Evolutionary conservation across 2,113 vertebrate genomes (phyloP).

Genomic region (Cephalopterus ornatus): DNA sequence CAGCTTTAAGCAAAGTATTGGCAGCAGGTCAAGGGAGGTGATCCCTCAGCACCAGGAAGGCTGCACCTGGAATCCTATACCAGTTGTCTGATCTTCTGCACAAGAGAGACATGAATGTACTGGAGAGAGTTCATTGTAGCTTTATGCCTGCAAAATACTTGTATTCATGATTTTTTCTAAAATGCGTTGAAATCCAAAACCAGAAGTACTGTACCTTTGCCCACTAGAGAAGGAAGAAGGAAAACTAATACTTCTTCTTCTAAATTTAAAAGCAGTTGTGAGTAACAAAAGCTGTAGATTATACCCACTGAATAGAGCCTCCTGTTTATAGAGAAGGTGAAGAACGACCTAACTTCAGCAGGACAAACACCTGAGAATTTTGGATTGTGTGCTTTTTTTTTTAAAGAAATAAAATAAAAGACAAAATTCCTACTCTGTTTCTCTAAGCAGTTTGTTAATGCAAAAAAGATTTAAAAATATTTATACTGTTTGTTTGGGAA

Average conservation of each 20-base stretch:
- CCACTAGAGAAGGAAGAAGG: neutral
- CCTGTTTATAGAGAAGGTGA: neutral
- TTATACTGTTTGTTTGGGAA: neutral
- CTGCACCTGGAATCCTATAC: neutral
- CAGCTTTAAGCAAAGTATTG: neutral
- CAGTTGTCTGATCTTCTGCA: neutral
- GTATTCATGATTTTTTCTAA: neutral
- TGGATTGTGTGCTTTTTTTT: neutral
- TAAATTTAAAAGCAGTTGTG: neutral
- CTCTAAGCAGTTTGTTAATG: neutral
- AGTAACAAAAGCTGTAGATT: neutral
- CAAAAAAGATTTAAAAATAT: neutral
- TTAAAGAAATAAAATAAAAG: neutral
- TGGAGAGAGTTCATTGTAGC: neutral
- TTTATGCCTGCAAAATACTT: neutral
- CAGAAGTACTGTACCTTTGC: neutral
- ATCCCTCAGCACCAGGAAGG: neutral
- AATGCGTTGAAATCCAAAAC: neutral
- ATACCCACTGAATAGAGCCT: neutral
- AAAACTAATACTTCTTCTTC: neutral
- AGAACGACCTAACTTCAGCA: neutral
- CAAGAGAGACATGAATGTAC: neutral
- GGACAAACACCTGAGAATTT: neutral
- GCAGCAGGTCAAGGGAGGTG: neutral
- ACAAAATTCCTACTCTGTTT: neutral